phyloP scores from a whole-genome alignment of 92 coral and sea anemone species.

The Actinostola sp. region DNA sequence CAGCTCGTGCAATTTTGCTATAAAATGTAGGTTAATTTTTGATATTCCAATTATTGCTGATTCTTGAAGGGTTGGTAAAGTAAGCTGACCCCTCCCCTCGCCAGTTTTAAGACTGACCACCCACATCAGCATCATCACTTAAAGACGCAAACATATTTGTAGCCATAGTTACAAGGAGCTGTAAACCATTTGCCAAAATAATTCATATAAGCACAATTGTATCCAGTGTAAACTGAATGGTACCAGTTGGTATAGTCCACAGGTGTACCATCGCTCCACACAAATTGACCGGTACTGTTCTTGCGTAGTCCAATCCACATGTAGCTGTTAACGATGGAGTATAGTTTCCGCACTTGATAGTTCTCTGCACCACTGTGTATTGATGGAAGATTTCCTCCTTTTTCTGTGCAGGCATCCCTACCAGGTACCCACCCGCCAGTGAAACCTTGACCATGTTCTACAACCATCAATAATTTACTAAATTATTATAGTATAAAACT shows the following conservation, averaged over 20 bases:
- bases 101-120: no score
- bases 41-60: no score
- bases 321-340: neutral
- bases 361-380: conserved; percentile 20
- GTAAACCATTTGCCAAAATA: neutral
- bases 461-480: neutral
- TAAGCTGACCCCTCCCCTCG: no score
- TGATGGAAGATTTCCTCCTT: conserved; percentile 8
- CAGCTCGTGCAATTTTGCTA: no score
- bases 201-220: neutral
- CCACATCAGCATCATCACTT: no score
- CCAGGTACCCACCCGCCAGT: neutral
- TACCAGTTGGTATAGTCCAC: conserved; percentile 12
- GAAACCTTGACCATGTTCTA: neutral
- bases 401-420: neutral
- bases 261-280: conserved; percentile 24
- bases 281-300: neutral
- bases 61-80: no score
- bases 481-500: no score
- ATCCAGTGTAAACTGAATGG: neutral
- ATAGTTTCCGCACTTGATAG: neutral
- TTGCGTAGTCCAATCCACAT: conserved; percentile 16
- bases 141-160: conserved; percentile 2
- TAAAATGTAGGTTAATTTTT: no score
- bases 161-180: neutral